A percentile compares a stretch with the other conserved stretches of the same genome.
Conservation (phyloP, 2,888 invertebrate genomes). For the Amiota minor region DNA sequence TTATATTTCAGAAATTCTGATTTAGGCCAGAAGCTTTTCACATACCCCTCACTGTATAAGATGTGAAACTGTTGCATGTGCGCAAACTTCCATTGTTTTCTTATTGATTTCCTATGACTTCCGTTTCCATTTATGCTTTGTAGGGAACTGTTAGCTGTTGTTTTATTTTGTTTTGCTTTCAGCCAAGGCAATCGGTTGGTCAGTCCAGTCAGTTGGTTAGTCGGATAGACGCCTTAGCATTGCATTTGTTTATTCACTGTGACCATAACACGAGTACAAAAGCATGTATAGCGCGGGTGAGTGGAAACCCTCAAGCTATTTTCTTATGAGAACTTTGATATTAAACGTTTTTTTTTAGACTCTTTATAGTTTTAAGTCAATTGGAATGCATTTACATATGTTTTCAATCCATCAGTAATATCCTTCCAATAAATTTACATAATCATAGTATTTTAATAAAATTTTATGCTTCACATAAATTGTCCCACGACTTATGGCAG, state of each 20-base stretch:
- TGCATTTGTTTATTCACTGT: background rate
- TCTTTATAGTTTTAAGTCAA: too few species aligned
- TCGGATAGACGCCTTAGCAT: background rate
- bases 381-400: too few species aligned
- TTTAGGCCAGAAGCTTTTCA: too few species aligned
- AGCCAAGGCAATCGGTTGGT: background rate
- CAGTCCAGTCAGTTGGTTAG: background rate
- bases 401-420: too few species aligned
- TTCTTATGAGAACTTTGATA: background rate
- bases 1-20: too few species aligned
- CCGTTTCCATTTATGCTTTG: constrained; percentile 9
- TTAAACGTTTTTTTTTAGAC: too few species aligned
- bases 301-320: constrained; percentile 1
- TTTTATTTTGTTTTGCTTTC: background rate
- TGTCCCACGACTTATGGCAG: background rate
- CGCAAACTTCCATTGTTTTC: background rate
- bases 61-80: constrained; percentile 12
- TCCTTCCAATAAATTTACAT: background rate
- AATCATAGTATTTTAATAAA: background rate
- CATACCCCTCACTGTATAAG: too few species aligned
- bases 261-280: background rate
- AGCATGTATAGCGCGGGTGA: background rate
- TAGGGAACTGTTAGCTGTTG: background rate
- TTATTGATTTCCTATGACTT: constrained; percentile 1
- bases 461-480: background rate